A percentile compares a stretch with the other conserved stretches of the same genome.
phyloP scores from a whole-genome alignment of 2,797 vertebrate genomes.

The Pachyuromys duprasi region DNA sequence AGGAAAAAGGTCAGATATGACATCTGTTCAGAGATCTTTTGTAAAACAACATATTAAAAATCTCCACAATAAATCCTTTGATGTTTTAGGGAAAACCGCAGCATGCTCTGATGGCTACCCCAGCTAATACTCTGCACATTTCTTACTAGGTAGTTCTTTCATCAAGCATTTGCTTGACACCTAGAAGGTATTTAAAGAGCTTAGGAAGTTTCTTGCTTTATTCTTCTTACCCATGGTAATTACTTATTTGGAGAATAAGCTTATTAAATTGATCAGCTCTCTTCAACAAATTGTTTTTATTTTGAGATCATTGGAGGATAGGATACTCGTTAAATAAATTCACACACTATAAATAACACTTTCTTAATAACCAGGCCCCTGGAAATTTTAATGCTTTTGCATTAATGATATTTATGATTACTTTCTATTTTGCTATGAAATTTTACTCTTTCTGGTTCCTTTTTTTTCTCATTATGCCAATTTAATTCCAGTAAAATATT shows the following conservation, averaged over 20 bases:
- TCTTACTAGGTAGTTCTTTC: background rate
- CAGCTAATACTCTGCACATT: background rate
- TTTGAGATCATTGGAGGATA: conserved; percentile 26
- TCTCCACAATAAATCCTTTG: background rate
- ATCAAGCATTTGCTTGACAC: background rate
- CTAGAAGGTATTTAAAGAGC: background rate
- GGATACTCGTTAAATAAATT: conserved; percentile 29
- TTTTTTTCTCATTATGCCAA: conserved; percentile 41
- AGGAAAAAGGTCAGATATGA: background rate
- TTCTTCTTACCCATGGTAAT: background rate
- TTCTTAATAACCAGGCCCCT: background rate
- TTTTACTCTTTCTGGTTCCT: background rate
- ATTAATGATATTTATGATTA: conserved; percentile 47
- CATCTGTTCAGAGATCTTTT: background rate
- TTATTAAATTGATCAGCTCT: conserved; percentile 28
- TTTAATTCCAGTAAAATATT: conserved; percentile 47
- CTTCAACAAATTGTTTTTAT: conserved; percentile 49
- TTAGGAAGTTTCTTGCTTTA: background rate
- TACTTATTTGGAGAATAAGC: conserved; percentile 37
- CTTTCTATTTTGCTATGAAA: background rate
- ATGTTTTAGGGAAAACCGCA: background rate
- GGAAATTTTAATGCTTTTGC: conserved; percentile 22
- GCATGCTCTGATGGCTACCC: background rate
- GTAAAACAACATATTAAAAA: background rate
- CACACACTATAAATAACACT: background rate